These are phyloP conservation scores for Cichlasoma orientale DNA, from an alignment of 2,797 vertebrate genomes.

Conservation along the genomic window DNA sequence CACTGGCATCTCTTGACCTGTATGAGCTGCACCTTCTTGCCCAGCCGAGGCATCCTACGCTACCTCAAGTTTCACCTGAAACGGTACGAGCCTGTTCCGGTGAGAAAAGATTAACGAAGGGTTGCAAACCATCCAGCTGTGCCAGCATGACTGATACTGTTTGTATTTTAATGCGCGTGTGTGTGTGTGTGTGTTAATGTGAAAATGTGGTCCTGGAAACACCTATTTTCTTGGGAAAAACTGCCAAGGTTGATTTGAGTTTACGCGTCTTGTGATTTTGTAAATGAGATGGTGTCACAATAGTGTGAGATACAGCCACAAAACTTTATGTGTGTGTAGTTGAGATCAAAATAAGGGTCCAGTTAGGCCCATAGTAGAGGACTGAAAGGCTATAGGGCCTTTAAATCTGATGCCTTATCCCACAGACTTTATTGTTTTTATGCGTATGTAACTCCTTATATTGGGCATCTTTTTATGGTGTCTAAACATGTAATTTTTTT, in stretches of 20 bases:
- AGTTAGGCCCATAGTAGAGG: background rate
- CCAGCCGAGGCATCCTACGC: constrained; percentile 89
- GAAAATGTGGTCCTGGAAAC: background rate
- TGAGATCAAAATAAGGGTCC: background rate
- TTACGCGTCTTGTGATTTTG: background rate
- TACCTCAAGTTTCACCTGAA: constrained; percentile 94
- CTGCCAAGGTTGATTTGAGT: background rate
- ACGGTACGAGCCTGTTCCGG: constrained; percentile 72
- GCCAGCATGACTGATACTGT: background rate
- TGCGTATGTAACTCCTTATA: background rate
- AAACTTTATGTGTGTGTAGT: background rate
- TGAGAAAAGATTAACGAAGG: background rate
- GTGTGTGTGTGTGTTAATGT: background rate
- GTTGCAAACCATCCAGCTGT: background rate
- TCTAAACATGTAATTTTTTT: background rate
- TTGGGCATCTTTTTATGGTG: background rate
- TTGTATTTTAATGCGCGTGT: background rate
- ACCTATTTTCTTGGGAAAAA: background rate
- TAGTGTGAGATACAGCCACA: background rate
- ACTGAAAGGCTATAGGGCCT: background rate
- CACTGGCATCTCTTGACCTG: constrained; percentile 94
- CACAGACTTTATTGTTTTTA: background rate
- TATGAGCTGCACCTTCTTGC: constrained; percentile 93
- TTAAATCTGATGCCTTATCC: background rate
- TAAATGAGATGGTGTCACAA: background rate